These are phyloP conservation scores for Pyrocephalus nanus DNA, from an alignment of 2,797 vertebrate species.

Conservation along the genomic window DNA sequence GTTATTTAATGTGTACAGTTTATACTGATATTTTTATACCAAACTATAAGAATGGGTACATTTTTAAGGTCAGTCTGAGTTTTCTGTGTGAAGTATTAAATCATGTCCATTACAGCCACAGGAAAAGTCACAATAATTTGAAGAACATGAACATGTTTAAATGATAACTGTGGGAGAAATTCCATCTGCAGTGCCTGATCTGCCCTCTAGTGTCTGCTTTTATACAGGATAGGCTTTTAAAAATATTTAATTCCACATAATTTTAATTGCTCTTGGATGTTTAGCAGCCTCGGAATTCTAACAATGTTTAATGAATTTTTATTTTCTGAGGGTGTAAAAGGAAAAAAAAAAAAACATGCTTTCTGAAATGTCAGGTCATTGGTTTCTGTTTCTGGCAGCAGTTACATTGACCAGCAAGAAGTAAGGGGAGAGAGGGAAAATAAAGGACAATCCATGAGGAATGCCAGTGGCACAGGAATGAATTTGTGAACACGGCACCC, in stretches of 20 bases:
- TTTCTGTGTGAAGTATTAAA: background rate
- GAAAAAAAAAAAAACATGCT: background rate
- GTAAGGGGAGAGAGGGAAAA: background rate
- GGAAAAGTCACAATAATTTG: background rate
- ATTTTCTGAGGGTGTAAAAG: background rate
- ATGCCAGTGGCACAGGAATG: background rate
- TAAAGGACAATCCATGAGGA: background rate
- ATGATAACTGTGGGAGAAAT: background rate
- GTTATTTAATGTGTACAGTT: background rate
- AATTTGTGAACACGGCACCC: conserved; percentile 19
- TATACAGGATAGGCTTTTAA: background rate
- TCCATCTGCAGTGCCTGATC: background rate
- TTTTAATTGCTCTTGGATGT: background rate
- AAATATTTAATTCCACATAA: background rate
- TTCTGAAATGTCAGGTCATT: background rate
- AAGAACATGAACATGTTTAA: background rate
- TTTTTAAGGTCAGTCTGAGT: background rate
- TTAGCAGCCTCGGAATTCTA: background rate
- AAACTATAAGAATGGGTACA: background rate
- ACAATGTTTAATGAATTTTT: background rate
- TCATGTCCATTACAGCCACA: background rate
- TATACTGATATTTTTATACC: background rate
- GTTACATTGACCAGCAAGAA: background rate
- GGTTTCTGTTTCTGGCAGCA: background rate
- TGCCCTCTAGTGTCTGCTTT: conserved; percentile 9